Base-by-base conservation (phyloP, 2,888 invertebrate species). In the Drosophila demipolita region DNA sequence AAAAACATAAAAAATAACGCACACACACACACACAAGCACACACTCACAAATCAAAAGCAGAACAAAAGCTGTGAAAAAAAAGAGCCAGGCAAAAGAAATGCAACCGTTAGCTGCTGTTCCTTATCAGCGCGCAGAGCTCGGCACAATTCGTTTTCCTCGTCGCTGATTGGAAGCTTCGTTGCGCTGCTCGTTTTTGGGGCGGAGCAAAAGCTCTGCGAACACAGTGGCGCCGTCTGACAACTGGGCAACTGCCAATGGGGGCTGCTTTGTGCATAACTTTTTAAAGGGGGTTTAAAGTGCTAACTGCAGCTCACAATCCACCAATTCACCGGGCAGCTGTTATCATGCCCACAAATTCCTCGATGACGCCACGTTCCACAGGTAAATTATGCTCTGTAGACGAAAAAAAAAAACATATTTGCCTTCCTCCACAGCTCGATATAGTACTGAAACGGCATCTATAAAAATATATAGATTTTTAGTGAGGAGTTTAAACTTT, bases 361-460 rank as follows among this genome's bases (percentile, higher is more conserved):
- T 93, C 93, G 29, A 95, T 80, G 1, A 94, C 94, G 91, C 96
- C 96, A 52, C 93, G 87, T 66, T 94, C 94, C 1, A 95, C 94
- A 12, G 95, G 95, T 20, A 94, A 85, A 65, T 97, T 96, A 83
- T 95, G 94, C 1, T 93, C 91, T 0, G 95, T 91, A 0, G 97
- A 96, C 1, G 97, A 93, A 0, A 15, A 15, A 11, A 6, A 42
- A 45, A 96, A 0, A 97, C 97, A 82, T 94, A 94, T 0, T 90
- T 75, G 0, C 96, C 96, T 1, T 93, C 94, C 90, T 97, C 97
- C 11, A 93, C 0, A 96, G 88, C 80, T 95, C 95, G 93, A 0
- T 94, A 94, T 82, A 94, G 94, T 2, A 94, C 94, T 7, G 92
- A 93, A 0, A 93, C 92, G 49, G 86, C 82, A 75, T 94, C 94